phyloP scores from a whole-genome alignment of 2,113 vertebrate genomes.

The Myiopsitta monachus region DNA sequence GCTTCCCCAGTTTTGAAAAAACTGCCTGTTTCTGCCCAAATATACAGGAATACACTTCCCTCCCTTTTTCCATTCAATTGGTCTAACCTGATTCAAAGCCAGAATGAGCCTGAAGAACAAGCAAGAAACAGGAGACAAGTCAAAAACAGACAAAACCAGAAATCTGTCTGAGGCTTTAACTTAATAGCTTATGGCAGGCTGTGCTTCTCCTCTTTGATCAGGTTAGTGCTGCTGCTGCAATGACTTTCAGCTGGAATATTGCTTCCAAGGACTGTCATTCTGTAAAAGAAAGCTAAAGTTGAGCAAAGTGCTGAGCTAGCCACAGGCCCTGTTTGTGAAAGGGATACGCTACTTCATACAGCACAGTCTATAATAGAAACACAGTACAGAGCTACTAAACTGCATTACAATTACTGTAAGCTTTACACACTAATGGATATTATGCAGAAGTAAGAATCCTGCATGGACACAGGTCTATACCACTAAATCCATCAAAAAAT shows the following conservation, averaged over 20 bases:
- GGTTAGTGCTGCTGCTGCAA: slow-evolving; percentile 9
- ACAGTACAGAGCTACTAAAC: neutral
- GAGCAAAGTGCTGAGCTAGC: neutral
- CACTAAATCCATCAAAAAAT: neutral
- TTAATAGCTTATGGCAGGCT: slow-evolving; percentile 31
- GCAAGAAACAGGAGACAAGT: slow-evolving; percentile 19
- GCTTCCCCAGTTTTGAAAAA: slow-evolving; percentile 14
- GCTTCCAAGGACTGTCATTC: slow-evolving; percentile 25
- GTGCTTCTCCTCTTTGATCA: neutral
- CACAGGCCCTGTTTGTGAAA: neutral
- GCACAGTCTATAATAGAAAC: neutral
- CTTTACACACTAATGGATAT: neutral
- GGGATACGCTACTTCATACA: neutral
- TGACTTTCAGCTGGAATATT: slow-evolving; percentile 28
- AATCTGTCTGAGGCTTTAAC: slow-evolving; percentile 15
- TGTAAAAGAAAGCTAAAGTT: slow-evolving; percentile 19
- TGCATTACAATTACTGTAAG: neutral
- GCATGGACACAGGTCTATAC: neutral
- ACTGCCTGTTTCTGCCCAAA: neutral
- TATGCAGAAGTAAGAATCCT: neutral
- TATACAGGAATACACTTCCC: neutral
- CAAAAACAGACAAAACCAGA: slow-evolving; percentile 26
- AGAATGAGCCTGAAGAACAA: neutral
- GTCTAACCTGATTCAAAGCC: neutral
- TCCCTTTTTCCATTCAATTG: slow-evolving; percentile 3